These are phyloP conservation scores for Bubo blakistoni DNA, from an alignment of 2,113 vertebrate species.

Conservation along the genomic window DNA sequence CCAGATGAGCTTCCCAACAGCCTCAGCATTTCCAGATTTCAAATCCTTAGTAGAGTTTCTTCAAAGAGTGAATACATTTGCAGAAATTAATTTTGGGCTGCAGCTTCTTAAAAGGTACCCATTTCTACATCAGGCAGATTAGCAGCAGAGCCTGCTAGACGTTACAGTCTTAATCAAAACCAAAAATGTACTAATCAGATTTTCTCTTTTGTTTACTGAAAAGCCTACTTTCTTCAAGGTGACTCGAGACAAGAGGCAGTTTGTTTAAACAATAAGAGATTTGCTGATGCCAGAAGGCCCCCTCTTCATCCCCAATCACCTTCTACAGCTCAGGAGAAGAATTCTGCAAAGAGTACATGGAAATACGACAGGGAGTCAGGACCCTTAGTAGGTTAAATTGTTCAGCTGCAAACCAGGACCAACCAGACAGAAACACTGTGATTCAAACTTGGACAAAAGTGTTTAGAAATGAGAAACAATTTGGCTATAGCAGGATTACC, in stretches of 20 bases:
- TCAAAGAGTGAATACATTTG: background rate
- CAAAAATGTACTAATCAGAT: constrained; percentile 5
- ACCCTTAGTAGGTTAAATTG: background rate
- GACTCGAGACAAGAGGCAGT: background rate
- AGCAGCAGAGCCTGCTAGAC: background rate
- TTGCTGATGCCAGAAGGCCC: background rate
- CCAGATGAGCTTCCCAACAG: background rate
- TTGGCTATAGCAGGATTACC: background rate
- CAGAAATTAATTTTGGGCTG: background rate
- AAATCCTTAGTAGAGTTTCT: background rate
- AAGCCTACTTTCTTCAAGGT: constrained; percentile 42
- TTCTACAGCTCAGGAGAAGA: background rate
- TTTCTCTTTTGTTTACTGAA: constrained; percentile 28
- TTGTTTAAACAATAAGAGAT: background rate
- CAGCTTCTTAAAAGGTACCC: background rate
- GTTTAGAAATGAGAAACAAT: background rate
- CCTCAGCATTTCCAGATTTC: background rate
- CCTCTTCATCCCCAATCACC: background rate
- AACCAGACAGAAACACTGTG: background rate
- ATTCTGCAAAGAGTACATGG: background rate
- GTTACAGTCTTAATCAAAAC: background rate
- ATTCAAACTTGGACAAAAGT: background rate
- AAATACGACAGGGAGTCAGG: background rate
- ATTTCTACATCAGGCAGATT: background rate
- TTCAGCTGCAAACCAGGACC: background rate